Evolutionary conservation across 2,888 invertebrate genomes (phyloP), one percentile per base, ranked within the genome.

Genomic region (Priocnemis perturbator): DNA sequence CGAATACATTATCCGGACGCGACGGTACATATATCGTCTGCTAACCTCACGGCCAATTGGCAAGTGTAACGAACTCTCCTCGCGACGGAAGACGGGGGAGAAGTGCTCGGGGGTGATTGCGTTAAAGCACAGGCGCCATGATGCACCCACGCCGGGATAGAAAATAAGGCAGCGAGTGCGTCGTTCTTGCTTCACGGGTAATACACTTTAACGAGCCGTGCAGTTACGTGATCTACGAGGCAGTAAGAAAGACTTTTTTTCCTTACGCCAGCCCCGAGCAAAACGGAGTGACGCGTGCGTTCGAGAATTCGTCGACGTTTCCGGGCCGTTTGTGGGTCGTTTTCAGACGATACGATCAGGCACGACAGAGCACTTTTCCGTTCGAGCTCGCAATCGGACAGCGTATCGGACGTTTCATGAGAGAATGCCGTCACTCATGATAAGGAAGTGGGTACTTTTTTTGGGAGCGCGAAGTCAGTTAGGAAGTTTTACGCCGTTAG

Each of bases 171-270:
- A 70, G 57, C 64, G 50, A 45, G 44, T 52, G 37, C 21, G 20
- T 19, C 21, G 63, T 61, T 67, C 69, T 67, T 53, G 52, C 65
- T 68, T 67, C 57, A 61, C 62, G 59, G 69, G 68, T 69, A 73
- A 71, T 78, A 71, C 67, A 60, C 67, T 78, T 70, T 76, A 78
- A 79, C 76, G 69, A 76, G 15, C 61, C 60, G 66, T 61, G 48
- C 73, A 74, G 73, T 74, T 65, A 63, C 67, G 64, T 58, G 69
- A 74, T 71, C 68, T 60, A 69, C 52, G 64, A 69, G 44, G 20
- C 50, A n/a, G 7, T 47, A 50, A 19, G 56, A 50, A 63, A 70
- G 67, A 64, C 14, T 69, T 78, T 48, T 52, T 19, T 19, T n/a
- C 17, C 17, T 50, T 47, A 17, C 59, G 37, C 47, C 30, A 7